phyloP scores from a whole-genome alignment of 1,140 invertebrate species.

The Brachionus plicatilis region DNA sequence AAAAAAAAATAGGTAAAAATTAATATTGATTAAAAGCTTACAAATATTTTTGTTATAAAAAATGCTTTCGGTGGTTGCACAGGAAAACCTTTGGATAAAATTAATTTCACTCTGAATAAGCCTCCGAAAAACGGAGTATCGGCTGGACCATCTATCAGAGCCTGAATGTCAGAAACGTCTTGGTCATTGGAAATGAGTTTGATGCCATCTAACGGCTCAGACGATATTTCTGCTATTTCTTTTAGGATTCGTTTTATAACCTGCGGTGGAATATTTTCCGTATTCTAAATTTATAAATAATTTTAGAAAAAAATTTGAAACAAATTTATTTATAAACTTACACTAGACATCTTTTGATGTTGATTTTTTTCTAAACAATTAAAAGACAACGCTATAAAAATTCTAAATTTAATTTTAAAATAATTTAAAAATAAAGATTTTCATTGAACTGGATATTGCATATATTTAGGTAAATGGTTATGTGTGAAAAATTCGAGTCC shows the following conservation, averaged over 20 bases:
- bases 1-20: not conserved
- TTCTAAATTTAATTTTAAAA: not conserved
- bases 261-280: conserved; percentile 87
- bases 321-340: not conserved
- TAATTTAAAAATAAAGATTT: not conserved
- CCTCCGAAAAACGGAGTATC: conserved; percentile 56
- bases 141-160: conserved; percentile 75
- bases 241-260: conserved; percentile 75
- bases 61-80: conserved; percentile 84
- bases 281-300: conserved; percentile 60
- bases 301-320: not conserved
- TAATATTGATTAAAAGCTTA: not conserved
- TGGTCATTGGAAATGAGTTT: conserved; percentile 78
- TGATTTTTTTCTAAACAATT: not conserved
- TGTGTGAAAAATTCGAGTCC: not conserved
- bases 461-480: not conserved
- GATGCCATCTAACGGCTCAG: conserved; percentile 77
- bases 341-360: not conserved
- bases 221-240: conserved; percentile 71
- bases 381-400: not conserved
- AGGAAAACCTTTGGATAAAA: conserved; percentile 86
- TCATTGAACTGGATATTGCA: not conserved
- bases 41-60: conserved; percentile 90
- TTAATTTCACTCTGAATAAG: conserved; percentile 74
- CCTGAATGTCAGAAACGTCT: conserved; percentile 85